phyloP scores from a whole-genome alignment of 2,888 invertebrate genomes.

The Conops quadrifasciatus region DNA sequence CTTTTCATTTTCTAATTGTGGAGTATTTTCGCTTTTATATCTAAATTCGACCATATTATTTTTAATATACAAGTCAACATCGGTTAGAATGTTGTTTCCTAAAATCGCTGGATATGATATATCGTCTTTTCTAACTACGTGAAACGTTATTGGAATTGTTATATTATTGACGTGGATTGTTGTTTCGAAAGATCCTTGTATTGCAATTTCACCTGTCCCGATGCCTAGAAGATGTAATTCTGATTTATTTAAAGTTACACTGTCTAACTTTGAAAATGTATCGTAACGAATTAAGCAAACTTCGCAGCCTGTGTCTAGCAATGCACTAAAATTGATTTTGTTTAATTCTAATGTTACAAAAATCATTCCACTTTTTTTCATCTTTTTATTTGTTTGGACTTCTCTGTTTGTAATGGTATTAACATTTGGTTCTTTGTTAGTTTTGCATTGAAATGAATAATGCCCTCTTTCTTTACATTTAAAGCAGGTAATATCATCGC shows the following conservation, averaged over 20 bases:
- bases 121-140: slow-evolving; percentile 33
- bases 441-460: slow-evolving; percentile 7
- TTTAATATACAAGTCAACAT: too few species aligned
- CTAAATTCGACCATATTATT: slow-evolving; percentile 10
- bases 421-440: background rate
- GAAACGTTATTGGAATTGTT: slow-evolving; percentile 19
- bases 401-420: background rate
- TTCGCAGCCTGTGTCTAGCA: slow-evolving; percentile 14
- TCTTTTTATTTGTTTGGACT: slow-evolving; percentile 7
- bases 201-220: slow-evolving; percentile 24
- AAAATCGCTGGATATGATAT: slow-evolving; percentile 24
- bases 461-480: slow-evolving; percentile 14
- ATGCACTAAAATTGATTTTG: background rate
- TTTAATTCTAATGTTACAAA: too few species aligned
- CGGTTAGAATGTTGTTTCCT: slow-evolving; percentile 20
- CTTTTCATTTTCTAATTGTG: background rate
- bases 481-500: slow-evolving; percentile 4
- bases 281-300: slow-evolving; percentile 20
- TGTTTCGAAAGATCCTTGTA: slow-evolving; percentile 33
- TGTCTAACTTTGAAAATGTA: background rate
- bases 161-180: slow-evolving; percentile 10
- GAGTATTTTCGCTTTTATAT: background rate
- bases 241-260: slow-evolving; percentile 6
- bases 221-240: slow-evolving; percentile 14
- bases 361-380: too few species aligned